Evolutionary conservation across 2,113 vertebrate genomes (phyloP), one percentile per base, ranked within the genome.

Genomic region (Grallaria varia): DNA sequence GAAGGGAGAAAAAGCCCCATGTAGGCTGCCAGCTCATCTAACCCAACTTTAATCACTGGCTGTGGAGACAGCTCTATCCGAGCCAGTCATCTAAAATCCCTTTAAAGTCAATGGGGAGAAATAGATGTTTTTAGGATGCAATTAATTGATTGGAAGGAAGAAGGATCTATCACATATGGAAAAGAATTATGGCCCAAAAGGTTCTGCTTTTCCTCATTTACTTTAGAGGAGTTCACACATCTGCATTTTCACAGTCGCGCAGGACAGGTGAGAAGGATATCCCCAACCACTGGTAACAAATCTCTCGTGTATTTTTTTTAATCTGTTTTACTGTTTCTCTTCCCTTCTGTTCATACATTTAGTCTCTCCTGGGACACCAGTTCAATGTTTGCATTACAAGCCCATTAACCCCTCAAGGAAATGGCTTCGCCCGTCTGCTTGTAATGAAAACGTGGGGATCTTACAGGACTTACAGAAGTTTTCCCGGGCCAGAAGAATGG

Each of bases 21-120:
- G 80, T 52, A 90, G 79, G 60, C 90, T 94, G 92, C 85, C 92
- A 97, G 95, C 86, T 93, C 94, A 90, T 95, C 91, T 90, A 92
- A 87, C 89, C 90, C 84, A 95, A 90, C 89, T 97, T 97, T 96
- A 96, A 97, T 97, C 96, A 97, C 86, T 95, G 84, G 28, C 89
- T 50, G 55, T 81, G 94, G 86, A 95, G 96, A 95, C 95, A 97
- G 94, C 89, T 95, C 42, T 95, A 95, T 89, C 84, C 86, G 89
- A 95, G 83, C 92, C 39, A 96, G 93, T 97, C 94, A 95, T 97
- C 95, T 97, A 95, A 97, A 96, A 95, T 90, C 93, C 80, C 95
- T 96, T 96, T 97, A 96, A 95, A 96, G 95, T 97, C 95, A 95
- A 87, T 71, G 68, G 77, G 74, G 91, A 95, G 93, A 96, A 97